A percentile compares a stretch with the other conserved stretches of the same genome.
Conservation (phyloP, 2,113 vertebrate species). For the Montifringilla adamsi region DNA sequence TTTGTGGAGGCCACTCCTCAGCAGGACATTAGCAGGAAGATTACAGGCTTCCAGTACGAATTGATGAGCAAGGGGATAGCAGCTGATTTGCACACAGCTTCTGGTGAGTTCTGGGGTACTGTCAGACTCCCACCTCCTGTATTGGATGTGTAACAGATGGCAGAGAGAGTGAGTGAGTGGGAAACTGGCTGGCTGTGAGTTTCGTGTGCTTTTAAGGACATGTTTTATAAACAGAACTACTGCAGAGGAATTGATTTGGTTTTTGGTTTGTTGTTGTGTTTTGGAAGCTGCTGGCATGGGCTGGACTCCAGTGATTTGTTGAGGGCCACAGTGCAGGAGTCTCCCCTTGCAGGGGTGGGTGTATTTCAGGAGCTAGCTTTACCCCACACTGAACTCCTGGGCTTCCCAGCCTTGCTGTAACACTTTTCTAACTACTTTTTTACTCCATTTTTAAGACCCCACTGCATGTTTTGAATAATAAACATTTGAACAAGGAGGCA, state of each 20-base stretch:
- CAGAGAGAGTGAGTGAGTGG: neutral
- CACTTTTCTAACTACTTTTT: constrained; percentile 31
- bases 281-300: neutral
- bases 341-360: neutral
- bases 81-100: constrained; percentile 73
- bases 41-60: constrained; percentile 94
- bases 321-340: neutral
- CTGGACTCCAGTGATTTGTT: neutral
- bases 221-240: neutral
- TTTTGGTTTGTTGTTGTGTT: neutral
- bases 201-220: constrained; percentile 26
- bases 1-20: constrained; percentile 92
- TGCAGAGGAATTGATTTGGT: neutral
- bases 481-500: constrained; percentile 44
- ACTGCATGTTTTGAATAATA: constrained; percentile 58
- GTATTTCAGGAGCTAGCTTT: neutral
- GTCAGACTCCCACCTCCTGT: neutral
- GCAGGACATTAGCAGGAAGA: constrained; percentile 91
- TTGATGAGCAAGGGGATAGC: constrained; percentile 78
- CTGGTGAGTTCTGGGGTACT: constrained; percentile 75
- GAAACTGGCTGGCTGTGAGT: neutral
- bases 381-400: neutral
- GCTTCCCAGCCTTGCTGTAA: neutral
- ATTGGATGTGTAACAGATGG: neutral
- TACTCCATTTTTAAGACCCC: neutral